Evolutionary conservation across 2,797 vertebrate genomes (phyloP).

Genomic region (Anableps anableps): DNA sequence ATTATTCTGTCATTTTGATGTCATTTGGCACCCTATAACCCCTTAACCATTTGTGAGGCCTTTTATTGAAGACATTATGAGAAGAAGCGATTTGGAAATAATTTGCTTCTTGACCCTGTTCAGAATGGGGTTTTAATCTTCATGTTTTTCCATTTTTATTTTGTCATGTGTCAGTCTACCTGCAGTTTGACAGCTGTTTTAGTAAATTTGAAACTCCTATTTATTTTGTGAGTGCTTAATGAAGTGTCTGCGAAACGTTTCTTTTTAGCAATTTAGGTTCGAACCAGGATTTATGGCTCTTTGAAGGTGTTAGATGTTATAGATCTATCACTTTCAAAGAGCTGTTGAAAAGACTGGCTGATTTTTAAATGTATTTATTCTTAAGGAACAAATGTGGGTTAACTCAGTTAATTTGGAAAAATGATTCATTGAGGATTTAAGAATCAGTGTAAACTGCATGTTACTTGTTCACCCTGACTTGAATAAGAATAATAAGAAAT

Average conservation of each 20-base stretch:
- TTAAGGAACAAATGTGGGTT: background rate
- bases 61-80: slow-evolving; percentile 67
- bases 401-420: too few species aligned
- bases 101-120: slow-evolving; percentile 52
- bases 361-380: background rate
- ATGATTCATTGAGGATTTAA: too few species aligned
- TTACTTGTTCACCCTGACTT: too few species aligned
- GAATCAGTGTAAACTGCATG: too few species aligned
- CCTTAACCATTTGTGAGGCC: slow-evolving; percentile 59
- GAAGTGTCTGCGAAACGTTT: background rate
- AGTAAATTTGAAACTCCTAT: too few species aligned
- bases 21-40: slow-evolving; percentile 58
- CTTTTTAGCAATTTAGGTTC: background rate
- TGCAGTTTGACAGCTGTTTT: background rate
- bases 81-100: slow-evolving; percentile 52
- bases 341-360: background rate
- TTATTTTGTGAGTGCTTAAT: background rate
- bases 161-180: slow-evolving; percentile 1
- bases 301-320: background rate
- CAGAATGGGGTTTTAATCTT: slow-evolving; percentile 55
- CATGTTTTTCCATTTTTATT: background rate
- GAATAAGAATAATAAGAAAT: background rate
- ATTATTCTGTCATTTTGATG: slow-evolving; percentile 74
- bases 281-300: background rate
- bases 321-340: background rate